Evolutionary conservation across 2,888 invertebrate genomes (phyloP).

Genomic region (Trypoxylon attenuatum): DNA sequence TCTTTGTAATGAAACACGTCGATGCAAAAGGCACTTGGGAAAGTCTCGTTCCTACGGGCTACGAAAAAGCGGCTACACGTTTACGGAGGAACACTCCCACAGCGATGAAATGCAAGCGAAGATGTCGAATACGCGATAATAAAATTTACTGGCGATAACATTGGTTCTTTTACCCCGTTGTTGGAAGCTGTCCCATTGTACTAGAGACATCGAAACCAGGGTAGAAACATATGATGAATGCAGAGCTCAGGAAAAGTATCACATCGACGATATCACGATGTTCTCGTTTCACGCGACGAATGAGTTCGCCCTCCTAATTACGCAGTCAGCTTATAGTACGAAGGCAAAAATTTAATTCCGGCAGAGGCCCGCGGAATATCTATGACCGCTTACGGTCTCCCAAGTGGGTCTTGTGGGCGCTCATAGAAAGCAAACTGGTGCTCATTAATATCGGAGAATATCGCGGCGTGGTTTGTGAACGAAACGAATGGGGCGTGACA

Average conservation of each 20-base stretch:
- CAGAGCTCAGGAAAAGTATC: neutral
- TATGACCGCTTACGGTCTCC: conserved; percentile 5
- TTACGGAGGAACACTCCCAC: too few species aligned
- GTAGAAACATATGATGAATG: too few species aligned
- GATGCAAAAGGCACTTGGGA: too few species aligned
- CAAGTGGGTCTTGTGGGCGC: conserved; percentile 24
- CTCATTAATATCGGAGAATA: conserved; percentile 22
- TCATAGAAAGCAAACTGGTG: conserved; percentile 30
- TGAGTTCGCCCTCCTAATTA: conserved; percentile 11
- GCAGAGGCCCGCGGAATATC: conserved; percentile 19
- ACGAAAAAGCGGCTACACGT: too few species aligned
- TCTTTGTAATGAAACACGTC: too few species aligned
- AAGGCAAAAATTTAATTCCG: conserved; percentile 31
- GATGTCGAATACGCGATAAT: too few species aligned
- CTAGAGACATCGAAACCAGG: too few species aligned
- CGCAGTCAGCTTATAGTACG: conserved; percentile 7
- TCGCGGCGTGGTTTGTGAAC: conserved; percentile 24
- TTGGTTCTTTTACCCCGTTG: too few species aligned
- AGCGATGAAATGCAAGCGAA: too few species aligned
- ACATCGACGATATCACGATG: neutral
- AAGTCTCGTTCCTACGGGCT: too few species aligned
- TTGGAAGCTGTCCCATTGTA: too few species aligned
- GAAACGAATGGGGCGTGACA: conserved; percentile 8
- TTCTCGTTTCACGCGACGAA: neutral
- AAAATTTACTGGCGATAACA: too few species aligned